These are phyloP conservation scores for Simalia tracyae DNA, from an alignment of 2,797 vertebrate species.

Conservation along the genomic window DNA sequence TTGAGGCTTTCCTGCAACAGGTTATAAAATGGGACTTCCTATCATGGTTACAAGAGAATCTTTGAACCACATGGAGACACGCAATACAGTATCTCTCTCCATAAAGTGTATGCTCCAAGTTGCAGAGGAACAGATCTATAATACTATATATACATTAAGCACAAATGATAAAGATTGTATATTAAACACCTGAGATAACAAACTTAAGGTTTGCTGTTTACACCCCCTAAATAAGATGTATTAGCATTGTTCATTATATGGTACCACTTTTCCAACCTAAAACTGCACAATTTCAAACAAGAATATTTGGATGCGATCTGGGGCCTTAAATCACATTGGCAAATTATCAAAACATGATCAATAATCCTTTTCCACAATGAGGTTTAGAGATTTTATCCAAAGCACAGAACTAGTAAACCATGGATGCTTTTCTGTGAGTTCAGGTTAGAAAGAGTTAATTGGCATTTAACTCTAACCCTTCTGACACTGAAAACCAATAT, in stretches of 20 bases:
- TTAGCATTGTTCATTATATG: not conserved
- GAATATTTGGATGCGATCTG: not conserved
- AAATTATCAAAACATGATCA: constrained; percentile 14
- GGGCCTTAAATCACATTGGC: not conserved
- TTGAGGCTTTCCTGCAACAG: not conserved
- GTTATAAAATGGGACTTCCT: constrained; percentile 2
- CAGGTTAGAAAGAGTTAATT: constrained; percentile 63
- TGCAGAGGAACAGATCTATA: not conserved
- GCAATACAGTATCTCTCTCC: not conserved
- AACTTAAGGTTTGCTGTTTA: not conserved
- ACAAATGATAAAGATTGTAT: not conserved
- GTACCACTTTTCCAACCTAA: not conserved
- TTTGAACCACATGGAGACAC: not conserved
- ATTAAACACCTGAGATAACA: not conserved
- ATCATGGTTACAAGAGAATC: not conserved
- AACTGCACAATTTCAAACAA: constrained; percentile 14
- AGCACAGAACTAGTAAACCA: constrained; percentile 32
- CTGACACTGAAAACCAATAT: constrained; percentile 71
- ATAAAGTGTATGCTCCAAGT: not conserved
- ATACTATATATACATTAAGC: not conserved
- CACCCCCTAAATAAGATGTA: not conserved
- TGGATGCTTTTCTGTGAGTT: constrained; percentile 51
- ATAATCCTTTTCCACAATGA: not conserved
- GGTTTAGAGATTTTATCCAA: not conserved
- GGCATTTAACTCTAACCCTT: constrained; percentile 68